These are phyloP conservation scores for Galerucella calmariensis DNA, from an alignment of 2,888 invertebrate species.

Conservation along the genomic window DNA sequence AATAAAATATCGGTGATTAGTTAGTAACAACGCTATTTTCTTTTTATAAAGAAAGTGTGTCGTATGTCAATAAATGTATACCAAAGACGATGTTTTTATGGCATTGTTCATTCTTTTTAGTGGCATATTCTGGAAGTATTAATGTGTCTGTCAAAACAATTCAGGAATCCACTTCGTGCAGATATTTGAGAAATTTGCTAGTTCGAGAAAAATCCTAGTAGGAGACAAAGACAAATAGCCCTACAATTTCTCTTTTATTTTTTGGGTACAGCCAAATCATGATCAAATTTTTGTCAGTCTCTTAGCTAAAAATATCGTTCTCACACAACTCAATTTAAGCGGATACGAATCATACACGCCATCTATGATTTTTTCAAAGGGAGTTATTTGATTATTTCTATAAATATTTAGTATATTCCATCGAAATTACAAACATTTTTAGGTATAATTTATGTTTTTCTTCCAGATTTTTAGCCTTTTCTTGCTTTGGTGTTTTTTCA, in stretches of 20 bases:
- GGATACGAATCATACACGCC: slow-evolving; percentile 7
- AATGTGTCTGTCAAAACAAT: slow-evolving; percentile 35
- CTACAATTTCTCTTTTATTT: slow-evolving; percentile 25
- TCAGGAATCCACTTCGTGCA: slow-evolving; percentile 26
- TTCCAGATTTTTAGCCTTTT: too few species aligned
- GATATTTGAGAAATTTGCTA: slow-evolving; percentile 30
- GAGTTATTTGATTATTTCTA: too few species aligned
- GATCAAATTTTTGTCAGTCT: slow-evolving; percentile 27
- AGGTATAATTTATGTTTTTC: too few species aligned
- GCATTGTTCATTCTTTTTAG: slow-evolving; percentile 26
- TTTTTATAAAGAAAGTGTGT: neutral
- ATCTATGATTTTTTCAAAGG: neutral
- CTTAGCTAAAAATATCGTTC: slow-evolving; percentile 25
- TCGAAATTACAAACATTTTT: too few species aligned
- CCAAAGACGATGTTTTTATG: slow-evolving; percentile 5
- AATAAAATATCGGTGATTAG: too few species aligned
- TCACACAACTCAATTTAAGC: slow-evolving; percentile 23
- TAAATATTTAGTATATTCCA: too few species aligned
- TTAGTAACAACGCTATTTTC: neutral
- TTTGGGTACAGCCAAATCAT: slow-evolving; percentile 19
- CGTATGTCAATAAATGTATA: neutral
- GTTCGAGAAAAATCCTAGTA: slow-evolving; percentile 23
- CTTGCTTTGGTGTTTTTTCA: too few species aligned
- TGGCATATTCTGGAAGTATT: slow-evolving; percentile 27
- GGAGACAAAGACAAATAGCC: slow-evolving; percentile 27